These are phyloP conservation scores for Lagocephalus sceleratus DNA, from an alignment of 2,797 vertebrate genomes.

Conservation along the genomic window DNA sequence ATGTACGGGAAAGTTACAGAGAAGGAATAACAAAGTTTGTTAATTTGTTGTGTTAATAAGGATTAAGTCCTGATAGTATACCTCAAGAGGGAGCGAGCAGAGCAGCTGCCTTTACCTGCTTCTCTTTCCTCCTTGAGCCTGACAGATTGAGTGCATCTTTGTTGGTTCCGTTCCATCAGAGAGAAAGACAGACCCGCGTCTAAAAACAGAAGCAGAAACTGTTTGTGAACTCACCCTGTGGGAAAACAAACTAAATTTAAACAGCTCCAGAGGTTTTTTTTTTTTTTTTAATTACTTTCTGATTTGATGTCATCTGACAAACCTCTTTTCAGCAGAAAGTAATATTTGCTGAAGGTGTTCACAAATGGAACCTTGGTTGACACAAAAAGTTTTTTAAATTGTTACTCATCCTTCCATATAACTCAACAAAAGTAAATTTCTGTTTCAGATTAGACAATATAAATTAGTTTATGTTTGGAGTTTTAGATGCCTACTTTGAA, in stretches of 20 bases:
- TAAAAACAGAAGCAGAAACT: slow-evolving; percentile 1
- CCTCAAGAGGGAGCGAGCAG: too few species aligned
- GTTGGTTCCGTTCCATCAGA: background rate
- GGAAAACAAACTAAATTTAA: slow-evolving; percentile 1
- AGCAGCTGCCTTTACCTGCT: background rate
- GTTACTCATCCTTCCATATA: too few species aligned
- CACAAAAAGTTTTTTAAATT: too few species aligned
- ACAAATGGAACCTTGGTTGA: background rate
- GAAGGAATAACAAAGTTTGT: too few species aligned
- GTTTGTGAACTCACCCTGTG: background rate
- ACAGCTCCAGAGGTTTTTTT: background rate
- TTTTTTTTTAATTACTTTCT: background rate
- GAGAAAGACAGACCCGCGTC: background rate
- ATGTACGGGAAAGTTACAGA: too few species aligned
- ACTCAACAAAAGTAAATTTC: too few species aligned
- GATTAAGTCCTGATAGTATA: too few species aligned
- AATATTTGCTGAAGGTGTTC: background rate
- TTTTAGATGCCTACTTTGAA: too few species aligned
- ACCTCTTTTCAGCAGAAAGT: background rate
- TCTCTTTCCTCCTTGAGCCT: background rate
- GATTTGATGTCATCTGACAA: background rate
- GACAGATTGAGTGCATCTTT: background rate
- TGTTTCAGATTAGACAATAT: too few species aligned
- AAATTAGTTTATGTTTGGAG: too few species aligned
- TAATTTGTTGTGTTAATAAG: too few species aligned